Base-by-base conservation (phyloP, 1,140 invertebrate species). In the Sminthurinus signatus region DNA sequence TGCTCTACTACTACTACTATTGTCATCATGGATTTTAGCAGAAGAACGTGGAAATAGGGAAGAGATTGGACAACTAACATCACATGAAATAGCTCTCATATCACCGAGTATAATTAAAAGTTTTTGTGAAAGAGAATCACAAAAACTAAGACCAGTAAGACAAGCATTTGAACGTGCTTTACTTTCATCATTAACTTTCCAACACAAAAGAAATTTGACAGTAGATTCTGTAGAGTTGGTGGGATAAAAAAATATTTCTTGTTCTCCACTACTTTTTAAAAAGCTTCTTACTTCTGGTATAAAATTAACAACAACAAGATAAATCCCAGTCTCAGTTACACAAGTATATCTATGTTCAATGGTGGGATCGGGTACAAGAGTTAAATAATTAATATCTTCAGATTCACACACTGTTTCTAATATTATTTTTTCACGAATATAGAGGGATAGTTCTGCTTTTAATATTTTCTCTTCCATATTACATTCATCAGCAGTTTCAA, bases 251-350 rank as follows among this genome's bases (percentile, higher is more conserved):
- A 17, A 1, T 2, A 42, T 17, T 3, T 44, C 39, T 0, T 29
- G 19, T 23, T 32, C 42, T 8, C 12, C 46, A 1, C 27, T 28
- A 14, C 39, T 46, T n/a, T 44, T 31, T 14, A 61, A 5, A 44
- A 57, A 66, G 17, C n/a, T 21, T 15, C 25, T 0, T 19, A 68
- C 15, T 51, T 61, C 44, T 28, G 36, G 15, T 0, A 57, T 28
- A 32, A 68, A 68, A 36, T 64, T 48, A 2, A 69, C 32, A 32
- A 8, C 46, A 1, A 69, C 27, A 14, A 69, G 21, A 23, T 69
- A 59, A 25, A 62, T 28, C 2, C 67, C 67, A 21, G 36, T 54
- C 19, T 65, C 63, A 43, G 65, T 65, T 5, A 65, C 46, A 31
- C 43, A 58, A 21, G 39, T 42, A 57, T 69, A 65, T 21, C 67